Evolutionary conservation across 2,113 vertebrate species (phyloP), one percentile per base, ranked within the genome.

Genomic region (Pterocles gutturalis): DNA sequence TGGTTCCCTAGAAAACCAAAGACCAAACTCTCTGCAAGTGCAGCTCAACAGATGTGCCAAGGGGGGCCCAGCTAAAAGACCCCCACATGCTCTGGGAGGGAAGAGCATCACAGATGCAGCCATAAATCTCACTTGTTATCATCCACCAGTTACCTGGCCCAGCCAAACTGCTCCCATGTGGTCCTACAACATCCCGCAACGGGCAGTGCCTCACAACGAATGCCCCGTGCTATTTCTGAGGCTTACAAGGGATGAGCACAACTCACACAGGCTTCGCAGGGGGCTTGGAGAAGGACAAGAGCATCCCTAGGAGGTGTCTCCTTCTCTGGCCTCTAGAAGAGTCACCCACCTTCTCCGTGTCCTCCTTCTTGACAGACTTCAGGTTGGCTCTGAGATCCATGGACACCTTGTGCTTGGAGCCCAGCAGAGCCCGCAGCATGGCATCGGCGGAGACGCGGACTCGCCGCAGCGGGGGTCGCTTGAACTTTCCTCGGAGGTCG

Each of bases 291-390:
- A 73, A 89, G 33, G 25, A 4, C 69, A 60, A 33, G 53, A 17
- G 3, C 67, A 80, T 10, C 33, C 46, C 55, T 26, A 9, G 64
- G 69, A 73, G 43, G 1, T 14, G 22, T 36, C 34, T 70, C 55
- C 36, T 36, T 28, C 48, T 41, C 62, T n/a, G 25, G 8, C 36
- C 41, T 82, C 43, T 58, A 17, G 62, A 76, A 55, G 34, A 73
- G 62, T 29, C 58, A 87, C 98, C 80, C 94, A 99, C 99, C 99
- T 99, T 99, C 96, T 99, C 99, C 0, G 99, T 99, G 97, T 99
- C 99, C 84, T 99, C 99, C 97, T 99, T 99, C 98, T 99, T 99
- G 93, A 99, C 99, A 34, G 99, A 99, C 93, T 99, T 99, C 64
- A 99, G 98, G 97, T 99, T 99, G 95, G 99, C 99, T 76, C 99